phyloP scores from a whole-genome alignment of 2,113 vertebrate species.

The Varanus komodoensis region DNA sequence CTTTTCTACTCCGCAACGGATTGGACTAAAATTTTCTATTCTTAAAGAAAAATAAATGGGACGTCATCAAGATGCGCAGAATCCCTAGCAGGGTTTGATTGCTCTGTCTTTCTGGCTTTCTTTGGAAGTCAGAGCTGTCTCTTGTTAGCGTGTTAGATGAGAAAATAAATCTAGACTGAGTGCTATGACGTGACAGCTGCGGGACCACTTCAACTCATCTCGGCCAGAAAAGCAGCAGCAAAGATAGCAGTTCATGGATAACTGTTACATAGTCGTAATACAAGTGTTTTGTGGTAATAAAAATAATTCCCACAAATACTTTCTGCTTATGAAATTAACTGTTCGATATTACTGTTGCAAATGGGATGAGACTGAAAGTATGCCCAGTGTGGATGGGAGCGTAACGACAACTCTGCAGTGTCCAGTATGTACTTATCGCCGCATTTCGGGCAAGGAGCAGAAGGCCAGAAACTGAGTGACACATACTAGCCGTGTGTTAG shows the following conservation, averaged over 20 bases:
- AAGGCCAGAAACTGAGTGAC: background rate
- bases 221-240: no score
- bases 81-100: background rate
- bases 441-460: background rate
- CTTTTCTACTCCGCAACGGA: background rate
- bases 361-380: background rate
- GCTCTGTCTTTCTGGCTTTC: background rate
- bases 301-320: background rate
- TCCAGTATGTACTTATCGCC: background rate
- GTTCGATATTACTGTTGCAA: background rate
- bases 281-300: background rate
- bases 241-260: no score
- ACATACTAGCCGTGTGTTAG: background rate
- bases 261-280: no score
- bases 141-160: background rate
- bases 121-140: background rate
- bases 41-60: background rate
- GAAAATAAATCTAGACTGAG: background rate
- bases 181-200: no score
- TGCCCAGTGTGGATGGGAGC: background rate
- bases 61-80: background rate
- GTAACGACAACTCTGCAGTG: background rate
- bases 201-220: no score
- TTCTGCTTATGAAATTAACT: background rate
- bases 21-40: background rate